Evolutionary conservation across 1,140 invertebrate species (phyloP), one percentile per base, ranked within the genome.

Genomic region (Eriosoma lanigerum): DNA sequence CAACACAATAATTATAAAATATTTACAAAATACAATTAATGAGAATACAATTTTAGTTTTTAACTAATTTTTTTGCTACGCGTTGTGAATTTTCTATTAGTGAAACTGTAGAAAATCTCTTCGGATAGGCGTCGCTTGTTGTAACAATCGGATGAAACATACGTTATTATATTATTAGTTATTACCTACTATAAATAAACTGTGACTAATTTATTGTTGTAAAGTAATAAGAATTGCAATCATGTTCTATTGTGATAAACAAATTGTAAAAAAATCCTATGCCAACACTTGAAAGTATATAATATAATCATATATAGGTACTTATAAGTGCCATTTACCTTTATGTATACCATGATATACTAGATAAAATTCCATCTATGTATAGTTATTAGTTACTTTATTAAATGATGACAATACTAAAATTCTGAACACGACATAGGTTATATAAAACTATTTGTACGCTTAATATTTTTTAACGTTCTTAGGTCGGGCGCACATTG

Each of bases 171-270:
- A 38, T 38, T 38, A 38, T 38, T 38, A 38, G n/a, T 8, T 38
- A 38, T 38, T 60, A 60, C 24, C 24, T 78, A 78, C 44, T 78
- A 78, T 48, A 78, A 78, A 78, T 78, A 78, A 60, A 78, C 72
- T 29, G 38, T 78, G 38, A 78, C 56, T 60, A 78, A 78, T 78
- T 78, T 78, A 76, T 58, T 76, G 72, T 76, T 76, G 32, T 56
- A 54, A 48, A 29, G 17, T 44, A 56, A 76, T 75, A 44, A 32
- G 29, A 52, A 52, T 52, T 52, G 24, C 17, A 52, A 72, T 72
- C 17, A 24, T 72, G 26, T 52, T 72, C 48, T 72, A 72, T 72
- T 72, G 48, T 72, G 50, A 29, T 52, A 72, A 52, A 72, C 26
- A 29, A n/a, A 72, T 72, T 52, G 24, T 52, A 52, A 29, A 50